Percentiles rank a stretch among this genome's conserved stretches.
Evolutionary conservation across 2,797 vertebrate genomes (phyloP).

Genomic region (Ciconia nigra): DNA sequence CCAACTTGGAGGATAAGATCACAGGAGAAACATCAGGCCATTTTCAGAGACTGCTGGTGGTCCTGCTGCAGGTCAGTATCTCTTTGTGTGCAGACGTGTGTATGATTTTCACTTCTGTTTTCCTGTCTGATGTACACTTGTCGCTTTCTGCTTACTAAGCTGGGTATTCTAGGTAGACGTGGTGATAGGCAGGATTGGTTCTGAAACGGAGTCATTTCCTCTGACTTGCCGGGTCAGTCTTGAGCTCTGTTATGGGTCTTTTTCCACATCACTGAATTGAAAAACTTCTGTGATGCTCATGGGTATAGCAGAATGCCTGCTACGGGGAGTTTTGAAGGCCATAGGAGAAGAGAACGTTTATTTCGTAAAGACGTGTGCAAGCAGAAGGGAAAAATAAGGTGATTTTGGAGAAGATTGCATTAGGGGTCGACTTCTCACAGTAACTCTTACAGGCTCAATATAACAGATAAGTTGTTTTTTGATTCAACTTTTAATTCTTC

Average conservation of each 20-base stretch:
- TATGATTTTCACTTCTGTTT: not conserved
- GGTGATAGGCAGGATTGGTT: not conserved
- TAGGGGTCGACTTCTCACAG: not conserved
- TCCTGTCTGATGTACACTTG: not conserved
- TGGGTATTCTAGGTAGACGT: not conserved
- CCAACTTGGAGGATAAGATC: conserved; percentile 89
- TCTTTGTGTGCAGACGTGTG: not conserved
- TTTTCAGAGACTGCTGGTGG: conserved; percentile 90
- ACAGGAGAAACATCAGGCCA: conserved; percentile 88
- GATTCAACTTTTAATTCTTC: not conserved
- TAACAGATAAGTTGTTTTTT: not conserved
- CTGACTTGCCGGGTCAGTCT: not conserved
- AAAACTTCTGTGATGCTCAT: not conserved
- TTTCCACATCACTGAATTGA: not conserved
- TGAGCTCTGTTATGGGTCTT: not conserved
- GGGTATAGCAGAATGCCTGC: not conserved
- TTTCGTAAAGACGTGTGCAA: not conserved
- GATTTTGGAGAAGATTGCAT: not conserved
- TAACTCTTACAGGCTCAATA: not conserved
- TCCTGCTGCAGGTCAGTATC: conserved; percentile 88
- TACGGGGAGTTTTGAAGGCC: rapidly evolving
- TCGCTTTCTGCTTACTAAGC: rapidly evolving
- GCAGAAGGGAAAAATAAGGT: not conserved
- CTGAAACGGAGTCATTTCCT: not conserved
- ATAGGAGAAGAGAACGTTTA: not conserved